Base-by-base conservation (phyloP, 2,113 vertebrate genomes). In the Piliocolobus tephrosceles region DNA sequence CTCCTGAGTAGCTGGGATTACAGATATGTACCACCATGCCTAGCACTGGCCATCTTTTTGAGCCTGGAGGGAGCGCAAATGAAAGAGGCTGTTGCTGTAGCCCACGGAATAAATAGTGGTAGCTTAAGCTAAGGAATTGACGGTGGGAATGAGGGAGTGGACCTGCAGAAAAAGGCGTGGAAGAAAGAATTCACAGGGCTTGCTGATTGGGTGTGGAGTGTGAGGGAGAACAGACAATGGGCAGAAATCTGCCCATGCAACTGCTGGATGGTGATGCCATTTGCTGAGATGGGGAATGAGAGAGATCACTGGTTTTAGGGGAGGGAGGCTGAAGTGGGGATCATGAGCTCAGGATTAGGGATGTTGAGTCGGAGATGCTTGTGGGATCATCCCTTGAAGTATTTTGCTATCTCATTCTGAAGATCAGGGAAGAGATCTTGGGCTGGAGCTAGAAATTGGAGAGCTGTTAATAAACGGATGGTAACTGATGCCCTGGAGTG, bases 361-460 rank as follows among this genome's bases (percentile, higher is more conserved):
- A 3, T 35, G 1, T 20, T 22, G 11, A 40, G 66, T 32, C n/a
- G n/a, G 18, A 11, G 57, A 5, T 40, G 8, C 30, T 22, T 20
- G 13, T 45, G 50, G 70, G 32, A 5, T 47, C 17, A 90, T 30
- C 30, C 45, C 68, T 92, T 12, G 27, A 57, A 17, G 55, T 55
- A 38, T 80, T 45, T 61, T 30, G 8, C 79, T 38, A 1, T 86
- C 5, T 70, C 45, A 1, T 38, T 82, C 73, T 61, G 27, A 81
- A 83, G 25, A 86, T 83, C 18, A 17, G 13, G 18, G 25, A 61
- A 18, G 57, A 88, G 17, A 9, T 12, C 10, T 6, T 57, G 52
- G 66, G 20, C 68, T 91, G 82, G 79, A 89, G 47, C 40, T 81
- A 52, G 50, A 68, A 93, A 80, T 58, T 58, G 79, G 52, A 61